phyloP scores from a whole-genome alignment of 2,888 invertebrate genomes.

The Aspidiotus destructor region DNA sequence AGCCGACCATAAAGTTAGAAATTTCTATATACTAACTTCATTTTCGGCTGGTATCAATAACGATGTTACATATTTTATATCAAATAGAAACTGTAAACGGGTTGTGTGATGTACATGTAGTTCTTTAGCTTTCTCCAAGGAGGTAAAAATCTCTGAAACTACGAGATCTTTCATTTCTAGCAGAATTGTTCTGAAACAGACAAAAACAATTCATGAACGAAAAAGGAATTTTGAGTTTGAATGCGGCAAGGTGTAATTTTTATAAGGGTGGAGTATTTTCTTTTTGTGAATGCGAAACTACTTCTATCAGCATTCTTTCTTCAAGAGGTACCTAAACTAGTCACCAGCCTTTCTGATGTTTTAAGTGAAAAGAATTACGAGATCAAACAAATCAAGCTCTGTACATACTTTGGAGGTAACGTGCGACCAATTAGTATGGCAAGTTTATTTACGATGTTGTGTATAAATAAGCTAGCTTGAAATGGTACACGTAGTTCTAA shows the following conservation, averaged over 20 bases:
- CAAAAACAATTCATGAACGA: not conserved
- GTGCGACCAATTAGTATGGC: not conserved
- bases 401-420: constrained; percentile 24
- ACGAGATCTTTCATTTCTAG: constrained; percentile 12
- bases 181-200: constrained; percentile 13
- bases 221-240: too few species aligned
- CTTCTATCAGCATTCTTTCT: too few species aligned
- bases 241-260: too few species aligned
- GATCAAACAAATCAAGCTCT: not conserved
- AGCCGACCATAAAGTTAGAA: not conserved
- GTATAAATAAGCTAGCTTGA: constrained; percentile 21
- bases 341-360: too few species aligned
- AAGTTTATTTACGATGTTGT: constrained; percentile 23
- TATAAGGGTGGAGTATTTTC: too few species aligned
- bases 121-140: not conserved
- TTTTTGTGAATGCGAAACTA: too few species aligned
- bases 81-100: constrained; percentile 23
- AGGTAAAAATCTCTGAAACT: not conserved
- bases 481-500: constrained; percentile 22
- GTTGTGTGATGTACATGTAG: constrained; percentile 10
- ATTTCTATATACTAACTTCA: constrained; percentile 7
- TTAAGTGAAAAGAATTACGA: not conserved
- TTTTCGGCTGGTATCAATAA: constrained; percentile 25
- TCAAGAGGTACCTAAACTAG: too few species aligned
- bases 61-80: constrained; percentile 18